Percentiles rank a stretch among this genome's conserved stretches.
These are phyloP conservation scores for Neoascia interrupta DNA, from an alignment of 2,888 invertebrate genomes.

Conservation along the genomic window DNA sequence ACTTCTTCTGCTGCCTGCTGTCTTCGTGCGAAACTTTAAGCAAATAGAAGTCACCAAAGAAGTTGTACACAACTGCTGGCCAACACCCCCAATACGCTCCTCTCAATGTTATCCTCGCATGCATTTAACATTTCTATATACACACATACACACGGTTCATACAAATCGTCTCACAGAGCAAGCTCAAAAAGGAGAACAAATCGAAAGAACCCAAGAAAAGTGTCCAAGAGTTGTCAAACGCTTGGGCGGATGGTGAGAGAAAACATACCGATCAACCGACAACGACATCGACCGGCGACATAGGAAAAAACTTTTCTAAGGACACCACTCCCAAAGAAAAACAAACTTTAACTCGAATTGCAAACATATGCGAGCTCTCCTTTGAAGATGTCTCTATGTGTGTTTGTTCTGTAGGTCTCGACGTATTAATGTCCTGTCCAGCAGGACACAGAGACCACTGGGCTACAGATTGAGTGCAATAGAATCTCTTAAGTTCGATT, in stretches of 20 bases:
- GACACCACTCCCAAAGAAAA: too few species aligned
- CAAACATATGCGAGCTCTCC: slow-evolving; percentile 61
- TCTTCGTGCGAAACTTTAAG: slow-evolving; percentile 49
- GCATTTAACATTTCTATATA: slow-evolving; percentile 53
- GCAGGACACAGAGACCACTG: slow-evolving; percentile 10
- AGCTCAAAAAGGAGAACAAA: slow-evolving; percentile 38
- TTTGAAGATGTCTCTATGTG: neutral
- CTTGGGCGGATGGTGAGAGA: slow-evolving; percentile 13
- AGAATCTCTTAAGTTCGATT: slow-evolving; percentile 49
- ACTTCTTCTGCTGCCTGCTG: neutral
- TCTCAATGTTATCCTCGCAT: slow-evolving; percentile 47
- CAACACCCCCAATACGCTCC: neutral
- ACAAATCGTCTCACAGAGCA: too few species aligned
- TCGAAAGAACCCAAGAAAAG: slow-evolving; percentile 42
- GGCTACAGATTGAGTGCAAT: slow-evolving; percentile 26
- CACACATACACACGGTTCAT: slow-evolving; percentile 16
- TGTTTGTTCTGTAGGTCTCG: slow-evolving; percentile 23
- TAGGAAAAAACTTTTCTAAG: too few species aligned
- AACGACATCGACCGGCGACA: too few species aligned
- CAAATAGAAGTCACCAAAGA: slow-evolving; percentile 61
- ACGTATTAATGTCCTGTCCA: slow-evolving; percentile 32
- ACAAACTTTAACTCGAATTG: slow-evolving; percentile 67
- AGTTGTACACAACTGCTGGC: slow-evolving; percentile 37
- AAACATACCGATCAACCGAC: too few species aligned
- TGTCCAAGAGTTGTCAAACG: slow-evolving; percentile 42